Evolutionary conservation across 2,113 vertebrate genomes (phyloP), one percentile per base, ranked within the genome.

Genomic region (Sphaerodactylus townsendi): DNA sequence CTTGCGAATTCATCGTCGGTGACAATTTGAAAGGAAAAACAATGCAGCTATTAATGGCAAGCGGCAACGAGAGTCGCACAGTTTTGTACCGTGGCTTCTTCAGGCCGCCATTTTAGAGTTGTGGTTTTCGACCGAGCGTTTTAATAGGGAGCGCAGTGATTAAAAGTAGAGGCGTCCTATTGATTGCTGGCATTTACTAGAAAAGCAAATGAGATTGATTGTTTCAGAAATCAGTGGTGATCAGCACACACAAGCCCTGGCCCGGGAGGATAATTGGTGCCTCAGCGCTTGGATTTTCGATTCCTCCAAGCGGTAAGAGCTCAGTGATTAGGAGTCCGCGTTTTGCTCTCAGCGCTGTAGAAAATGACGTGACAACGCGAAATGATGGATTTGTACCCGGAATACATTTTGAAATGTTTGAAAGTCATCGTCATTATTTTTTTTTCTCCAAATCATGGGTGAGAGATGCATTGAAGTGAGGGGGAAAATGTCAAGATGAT

Each of bases 211-310:
- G 65, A 92, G 84, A 90, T 87, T 85, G 89, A 77, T 88, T 90
- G 86, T 89, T 93, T 93, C 82, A 77, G 89, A 75, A 85, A 93
- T 91, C 86, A 77, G 72, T 86, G 76, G 65, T 92, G 88, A 94
- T 92, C 90, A 86, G 71, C 79, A 89, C 70, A 88, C 70, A 84
- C 10, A 82, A 73, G 79, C 72, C 83, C 79, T 66, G 91, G 79
- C 81, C 87, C 90, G 81, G 82, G 85, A 88, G 88, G 81, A 86
- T 93, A 92, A 94, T 94, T 94, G 89, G 79, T 85, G 87, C 90
- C 92, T 86, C 0, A 1, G 56, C 88, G 75, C 86, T 79, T 81
- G 69, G 89, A 72, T 87, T 83, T 93, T 83, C 89, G 79, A 83
- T 88, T 92, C 88, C 86, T 88, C 85, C 70, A 86, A 91, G 35